Conservation (phyloP, 2,113 vertebrate species). For the Etia nguti region DNA sequence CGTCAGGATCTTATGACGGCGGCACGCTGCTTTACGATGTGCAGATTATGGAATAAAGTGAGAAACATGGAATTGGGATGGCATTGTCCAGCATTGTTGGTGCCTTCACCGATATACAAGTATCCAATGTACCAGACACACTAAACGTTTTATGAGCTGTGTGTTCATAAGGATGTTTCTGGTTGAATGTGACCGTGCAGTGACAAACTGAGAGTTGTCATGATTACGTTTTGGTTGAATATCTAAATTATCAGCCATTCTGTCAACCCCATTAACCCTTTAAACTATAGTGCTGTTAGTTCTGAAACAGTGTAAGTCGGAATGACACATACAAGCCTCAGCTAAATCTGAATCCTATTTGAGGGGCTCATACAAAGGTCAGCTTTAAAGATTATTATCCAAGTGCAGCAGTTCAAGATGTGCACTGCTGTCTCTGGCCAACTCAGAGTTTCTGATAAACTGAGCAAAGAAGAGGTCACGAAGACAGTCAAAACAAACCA, state of each 20-base stretch:
- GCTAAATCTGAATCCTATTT: not conserved
- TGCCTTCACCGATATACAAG: not conserved
- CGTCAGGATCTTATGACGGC: rapidly evolving
- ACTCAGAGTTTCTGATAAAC: not conserved
- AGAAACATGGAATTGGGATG: not conserved
- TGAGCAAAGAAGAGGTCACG: not conserved
- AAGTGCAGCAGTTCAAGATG: not conserved
- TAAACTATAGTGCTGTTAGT: not conserved
- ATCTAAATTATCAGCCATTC: not conserved
- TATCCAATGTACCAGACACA: not conserved
- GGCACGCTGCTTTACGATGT: not conserved
- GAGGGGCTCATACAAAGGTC: not conserved
- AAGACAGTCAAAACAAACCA: not conserved
- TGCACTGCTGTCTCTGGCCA: not conserved
- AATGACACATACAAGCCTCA: not conserved
- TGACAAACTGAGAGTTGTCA: not conserved
- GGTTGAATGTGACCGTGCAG: not conserved
- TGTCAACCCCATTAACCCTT: not conserved
- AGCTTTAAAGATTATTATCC: not conserved
- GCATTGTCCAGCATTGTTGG: not conserved
- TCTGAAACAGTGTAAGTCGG: not conserved
- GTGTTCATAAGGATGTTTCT: not conserved
- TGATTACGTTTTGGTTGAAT: not conserved
- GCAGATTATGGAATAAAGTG: not conserved
- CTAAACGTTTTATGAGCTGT: not conserved